A percentile compares a stretch with the other conserved stretches of the same genome.
Evolutionary conservation across 2,113 vertebrate species (phyloP).

Genomic region (Tragelaphus scriptus): DNA sequence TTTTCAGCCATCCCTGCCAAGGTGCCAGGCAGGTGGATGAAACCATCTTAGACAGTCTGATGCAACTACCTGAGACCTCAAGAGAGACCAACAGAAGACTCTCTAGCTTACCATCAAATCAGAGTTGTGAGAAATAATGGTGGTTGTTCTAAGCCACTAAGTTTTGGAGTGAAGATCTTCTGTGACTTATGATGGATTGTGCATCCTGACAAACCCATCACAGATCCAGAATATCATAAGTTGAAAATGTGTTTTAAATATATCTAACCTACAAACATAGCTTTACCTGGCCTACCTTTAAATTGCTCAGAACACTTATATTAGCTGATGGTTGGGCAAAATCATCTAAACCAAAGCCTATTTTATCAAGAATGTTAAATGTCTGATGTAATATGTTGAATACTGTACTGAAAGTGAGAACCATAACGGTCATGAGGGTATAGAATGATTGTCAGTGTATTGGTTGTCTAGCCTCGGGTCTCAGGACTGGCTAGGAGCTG

Average conservation of each 20-base stretch:
- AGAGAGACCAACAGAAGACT: not conserved
- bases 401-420: not conserved
- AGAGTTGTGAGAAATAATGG: not conserved
- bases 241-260: not conserved
- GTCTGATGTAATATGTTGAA: not conserved
- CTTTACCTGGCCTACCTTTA: not conserved
- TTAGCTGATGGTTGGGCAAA: not conserved
- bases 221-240: not conserved
- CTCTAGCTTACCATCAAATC: not conserved
- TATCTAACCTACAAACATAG: not conserved
- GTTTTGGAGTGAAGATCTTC: not conserved
- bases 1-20: not conserved
- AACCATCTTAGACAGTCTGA: not conserved
- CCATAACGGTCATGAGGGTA: fast-evolving
- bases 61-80: not conserved
- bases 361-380: not conserved
- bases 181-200: not conserved
- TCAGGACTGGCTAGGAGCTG: not conserved
- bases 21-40: not conserved
- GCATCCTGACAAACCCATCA: not conserved
- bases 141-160: not conserved
- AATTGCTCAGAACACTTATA: not conserved
- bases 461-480: not conserved
- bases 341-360: not conserved
- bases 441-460: not conserved